A percentile compares a stretch with the other conserved stretches of the same genome.
Evolutionary conservation across 2,113 vertebrate genomes (phyloP).

Genomic region (Pterocles burchelli): DNA sequence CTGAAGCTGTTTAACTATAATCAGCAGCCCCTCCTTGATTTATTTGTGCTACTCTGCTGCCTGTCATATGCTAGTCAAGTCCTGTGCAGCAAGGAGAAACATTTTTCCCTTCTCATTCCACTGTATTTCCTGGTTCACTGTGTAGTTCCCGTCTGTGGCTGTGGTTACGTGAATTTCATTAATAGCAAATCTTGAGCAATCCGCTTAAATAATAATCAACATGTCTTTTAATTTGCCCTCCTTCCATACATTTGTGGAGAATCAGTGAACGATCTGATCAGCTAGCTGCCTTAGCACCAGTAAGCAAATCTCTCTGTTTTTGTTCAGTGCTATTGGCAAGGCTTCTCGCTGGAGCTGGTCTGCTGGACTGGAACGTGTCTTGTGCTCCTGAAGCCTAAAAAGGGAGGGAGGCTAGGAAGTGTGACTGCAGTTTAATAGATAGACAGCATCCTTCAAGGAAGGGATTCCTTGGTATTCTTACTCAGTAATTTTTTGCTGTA

Average conservation of each 20-base stretch:
- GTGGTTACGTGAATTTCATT: neutral
- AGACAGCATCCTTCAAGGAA: neutral
- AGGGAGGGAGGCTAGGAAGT: neutral
- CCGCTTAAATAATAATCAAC: neutral
- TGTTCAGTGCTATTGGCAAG: neutral
- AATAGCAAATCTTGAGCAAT: neutral
- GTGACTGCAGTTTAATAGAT: neutral
- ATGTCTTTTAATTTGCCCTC: neutral
- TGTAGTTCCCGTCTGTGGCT: neutral
- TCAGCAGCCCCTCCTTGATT: neutral
- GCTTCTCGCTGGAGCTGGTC: neutral
- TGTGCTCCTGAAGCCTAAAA: neutral
- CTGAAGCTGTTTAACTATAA: neutral
- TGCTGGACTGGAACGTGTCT: neutral
- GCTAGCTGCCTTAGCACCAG: neutral
- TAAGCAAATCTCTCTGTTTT: neutral
- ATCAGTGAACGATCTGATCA: neutral
- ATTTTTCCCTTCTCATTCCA: neutral
- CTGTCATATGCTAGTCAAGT: neutral
- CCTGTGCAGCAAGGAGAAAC: neutral
- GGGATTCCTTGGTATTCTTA: neutral
- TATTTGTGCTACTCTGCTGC: neutral
- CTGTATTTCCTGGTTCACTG: neutral
- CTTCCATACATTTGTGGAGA: neutral
- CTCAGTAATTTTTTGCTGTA: neutral